phyloP scores from a whole-genome alignment of 1,140 invertebrate genomes.

The Daktulosphaira vitifoliae region DNA sequence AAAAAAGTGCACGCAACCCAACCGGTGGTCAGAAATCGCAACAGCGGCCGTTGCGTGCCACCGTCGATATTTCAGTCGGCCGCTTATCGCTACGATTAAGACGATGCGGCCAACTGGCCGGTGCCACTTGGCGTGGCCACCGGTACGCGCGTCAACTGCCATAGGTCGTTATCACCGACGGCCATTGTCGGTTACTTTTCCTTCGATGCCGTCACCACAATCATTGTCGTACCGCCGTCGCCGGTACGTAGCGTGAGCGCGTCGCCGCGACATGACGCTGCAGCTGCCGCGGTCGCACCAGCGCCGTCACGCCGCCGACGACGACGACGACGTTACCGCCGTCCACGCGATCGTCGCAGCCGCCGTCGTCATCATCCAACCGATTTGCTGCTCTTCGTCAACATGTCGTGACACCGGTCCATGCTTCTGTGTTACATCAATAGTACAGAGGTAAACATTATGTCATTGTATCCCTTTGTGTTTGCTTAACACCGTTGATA shows the following conservation, averaged over 20 bases:
- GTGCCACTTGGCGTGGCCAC: background rate
- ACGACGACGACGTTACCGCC: background rate
- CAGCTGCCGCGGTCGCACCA: background rate
- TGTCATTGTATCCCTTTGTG: too few relatives aligned
- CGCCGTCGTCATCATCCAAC: background rate
- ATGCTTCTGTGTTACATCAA: conserved; percentile 33
- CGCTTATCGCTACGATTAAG: too few relatives aligned
- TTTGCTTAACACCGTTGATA: too few relatives aligned
- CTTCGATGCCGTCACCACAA: too few relatives aligned
- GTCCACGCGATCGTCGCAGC: background rate
- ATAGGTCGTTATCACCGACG: background rate
- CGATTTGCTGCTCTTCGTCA: background rate
- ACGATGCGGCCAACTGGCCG: too few relatives aligned
- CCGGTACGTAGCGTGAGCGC: conserved; percentile 20
- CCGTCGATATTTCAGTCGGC: too few relatives aligned
- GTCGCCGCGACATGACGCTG: conserved; percentile 19
- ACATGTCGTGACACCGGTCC: conserved; percentile 32
- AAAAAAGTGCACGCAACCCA: too few relatives aligned
- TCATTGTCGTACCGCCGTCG: background rate
- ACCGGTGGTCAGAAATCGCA: too few relatives aligned
- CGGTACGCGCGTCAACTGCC: background rate
- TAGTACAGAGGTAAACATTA: conserved; percentile 23
- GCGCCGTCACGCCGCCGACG: background rate
- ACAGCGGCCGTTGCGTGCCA: too few relatives aligned
- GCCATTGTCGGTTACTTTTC: too few relatives aligned